Percentiles rank a stretch among this genome's conserved stretches.
Conservation (phyloP, 2,113 vertebrate genomes). For the Neotragus moschatus region DNA sequence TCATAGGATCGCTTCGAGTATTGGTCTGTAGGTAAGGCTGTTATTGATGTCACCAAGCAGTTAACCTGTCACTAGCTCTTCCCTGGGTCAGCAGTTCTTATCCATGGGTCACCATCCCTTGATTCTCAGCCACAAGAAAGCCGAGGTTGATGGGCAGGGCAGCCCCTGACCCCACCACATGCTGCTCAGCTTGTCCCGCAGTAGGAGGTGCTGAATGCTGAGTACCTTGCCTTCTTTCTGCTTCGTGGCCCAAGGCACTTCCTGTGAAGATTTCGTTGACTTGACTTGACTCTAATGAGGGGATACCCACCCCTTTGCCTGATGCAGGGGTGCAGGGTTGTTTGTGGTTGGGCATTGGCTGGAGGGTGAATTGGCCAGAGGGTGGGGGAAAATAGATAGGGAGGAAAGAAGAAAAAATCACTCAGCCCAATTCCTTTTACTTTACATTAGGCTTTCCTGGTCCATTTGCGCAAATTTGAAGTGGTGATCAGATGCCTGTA, state of each 20-base stretch:
- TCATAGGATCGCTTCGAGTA: background rate
- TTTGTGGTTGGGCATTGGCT: background rate
- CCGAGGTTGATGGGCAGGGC: background rate
- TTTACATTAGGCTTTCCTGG: background rate
- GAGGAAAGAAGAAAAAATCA: background rate
- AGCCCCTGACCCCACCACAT: background rate
- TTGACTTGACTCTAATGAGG: background rate
- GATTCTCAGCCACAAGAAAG: background rate
- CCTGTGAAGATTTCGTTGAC: background rate
- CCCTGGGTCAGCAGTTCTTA: background rate
- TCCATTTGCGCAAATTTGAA: background rate
- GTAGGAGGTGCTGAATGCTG: background rate
- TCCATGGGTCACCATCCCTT: accelerated
- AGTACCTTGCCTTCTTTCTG: background rate
- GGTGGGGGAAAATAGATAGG: background rate
- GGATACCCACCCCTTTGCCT: no score
- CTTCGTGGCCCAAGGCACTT: background rate
- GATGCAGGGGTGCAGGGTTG: background rate
- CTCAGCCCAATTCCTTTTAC: background rate
- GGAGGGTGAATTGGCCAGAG: background rate
- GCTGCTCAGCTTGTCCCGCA: no score
- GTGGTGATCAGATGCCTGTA: background rate
- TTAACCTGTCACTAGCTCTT: background rate
- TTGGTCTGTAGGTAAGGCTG: background rate
- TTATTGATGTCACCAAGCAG: background rate